Conservation (phyloP, 1,140 invertebrate genomes). For the Ctenoplectra terminalis region DNA sequence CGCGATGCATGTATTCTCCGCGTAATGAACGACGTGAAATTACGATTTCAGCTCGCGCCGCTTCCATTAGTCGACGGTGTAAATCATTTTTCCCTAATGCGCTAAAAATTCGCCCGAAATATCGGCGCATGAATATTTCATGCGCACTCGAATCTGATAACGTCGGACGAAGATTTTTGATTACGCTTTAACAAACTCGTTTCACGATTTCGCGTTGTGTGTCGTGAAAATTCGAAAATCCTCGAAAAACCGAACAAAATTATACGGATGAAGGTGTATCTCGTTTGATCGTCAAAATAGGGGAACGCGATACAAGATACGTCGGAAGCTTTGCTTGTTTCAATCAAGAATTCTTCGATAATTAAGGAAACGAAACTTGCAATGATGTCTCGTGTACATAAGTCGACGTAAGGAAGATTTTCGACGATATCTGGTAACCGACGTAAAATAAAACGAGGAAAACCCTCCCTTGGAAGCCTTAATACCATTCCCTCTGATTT, state of each 20-base stretch:
- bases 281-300: background rate
- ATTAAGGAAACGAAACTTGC: background rate
- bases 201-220: background rate
- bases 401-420: conserved; percentile 17
- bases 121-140: conserved; percentile 29
- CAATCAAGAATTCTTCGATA: conserved; percentile 1
- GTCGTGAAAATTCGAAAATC: background rate
- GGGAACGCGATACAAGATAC: background rate
- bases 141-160: conserved; percentile 10
- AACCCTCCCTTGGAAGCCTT: conserved; percentile 50
- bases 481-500: conserved; percentile 73
- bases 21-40: conserved; percentile 16
- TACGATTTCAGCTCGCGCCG: background rate
- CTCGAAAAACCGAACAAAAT: background rate
- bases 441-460: conserved; percentile 50
- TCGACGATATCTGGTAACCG: conserved; percentile 45
- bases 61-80: conserved; percentile 10
- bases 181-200: conserved; percentile 11
- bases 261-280: no score
- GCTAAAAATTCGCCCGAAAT: conserved; percentile 5
- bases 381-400: background rate
- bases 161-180: conserved; percentile 2
- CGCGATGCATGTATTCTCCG: no score
- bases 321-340: background rate
- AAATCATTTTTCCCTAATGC: conserved; percentile 30